Evolutionary conservation across 2,797 vertebrate genomes (phyloP).

Genomic region (Saxicola maurus): DNA sequence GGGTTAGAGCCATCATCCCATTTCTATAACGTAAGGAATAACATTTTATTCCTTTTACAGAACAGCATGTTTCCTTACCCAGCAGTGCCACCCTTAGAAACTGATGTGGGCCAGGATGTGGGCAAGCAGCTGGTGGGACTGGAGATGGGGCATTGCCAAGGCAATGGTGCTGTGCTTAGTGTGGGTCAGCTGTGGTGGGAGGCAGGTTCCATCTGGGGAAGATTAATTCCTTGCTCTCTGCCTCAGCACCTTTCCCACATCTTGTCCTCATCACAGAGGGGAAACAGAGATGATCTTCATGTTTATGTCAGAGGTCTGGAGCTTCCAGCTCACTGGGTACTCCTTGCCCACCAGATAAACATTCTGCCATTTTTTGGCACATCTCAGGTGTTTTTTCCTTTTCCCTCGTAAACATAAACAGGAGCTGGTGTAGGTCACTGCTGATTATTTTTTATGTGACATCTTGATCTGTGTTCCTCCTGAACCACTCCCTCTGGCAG

Average conservation of each 20-base stretch:
- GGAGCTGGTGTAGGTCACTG: background rate
- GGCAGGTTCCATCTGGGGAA: background rate
- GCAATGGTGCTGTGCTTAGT: background rate
- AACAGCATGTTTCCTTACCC: background rate
- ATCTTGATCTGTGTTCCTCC: background rate
- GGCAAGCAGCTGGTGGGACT: accelerated
- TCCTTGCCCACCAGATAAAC: background rate
- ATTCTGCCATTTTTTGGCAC: background rate
- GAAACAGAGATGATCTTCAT: accelerated
- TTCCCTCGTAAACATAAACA: background rate
- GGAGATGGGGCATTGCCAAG: background rate
- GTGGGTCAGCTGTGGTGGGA: accelerated
- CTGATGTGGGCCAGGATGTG: background rate
- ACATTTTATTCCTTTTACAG: background rate
- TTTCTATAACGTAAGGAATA: background rate
- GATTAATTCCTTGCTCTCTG: background rate
- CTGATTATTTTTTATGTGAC: background rate
- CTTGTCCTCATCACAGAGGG: accelerated
- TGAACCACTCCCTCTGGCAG: background rate
- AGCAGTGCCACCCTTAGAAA: accelerated
- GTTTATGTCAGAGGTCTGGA: background rate
- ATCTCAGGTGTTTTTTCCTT: constrained; percentile 5
- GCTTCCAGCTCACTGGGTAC: background rate
- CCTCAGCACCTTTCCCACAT: background rate
- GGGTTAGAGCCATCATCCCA: background rate